These are phyloP conservation scores for Perizoma affinitatum DNA, from an alignment of 2,888 invertebrate species.

Conservation along the genomic window DNA sequence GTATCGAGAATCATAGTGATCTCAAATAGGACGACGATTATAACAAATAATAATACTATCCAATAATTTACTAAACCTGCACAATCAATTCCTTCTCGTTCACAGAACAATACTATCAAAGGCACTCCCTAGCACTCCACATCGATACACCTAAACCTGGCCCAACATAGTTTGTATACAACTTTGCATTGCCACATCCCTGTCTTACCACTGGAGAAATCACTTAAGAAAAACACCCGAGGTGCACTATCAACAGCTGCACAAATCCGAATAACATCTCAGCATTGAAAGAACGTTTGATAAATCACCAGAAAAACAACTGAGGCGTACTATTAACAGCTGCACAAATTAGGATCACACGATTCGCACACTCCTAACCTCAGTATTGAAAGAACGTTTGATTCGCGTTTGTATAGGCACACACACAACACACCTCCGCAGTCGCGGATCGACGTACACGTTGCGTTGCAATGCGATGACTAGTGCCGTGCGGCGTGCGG, in stretches of 20 bases:
- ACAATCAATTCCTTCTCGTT: slow-evolving; percentile 50
- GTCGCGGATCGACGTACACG: slow-evolving; percentile 8
- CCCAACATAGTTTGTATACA: slow-evolving; percentile 41
- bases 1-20: slow-evolving; percentile 46
- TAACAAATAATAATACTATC: slow-evolving; percentile 65
- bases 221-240: slow-evolving; percentile 18
- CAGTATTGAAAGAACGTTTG: too few relatives aligned
- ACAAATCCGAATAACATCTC: slow-evolving; percentile 14
- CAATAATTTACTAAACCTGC: slow-evolving; percentile 53
- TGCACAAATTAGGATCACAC: slow-evolving; percentile 17
- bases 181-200: slow-evolving; percentile 53
- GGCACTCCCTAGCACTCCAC: slow-evolving; percentile 63
- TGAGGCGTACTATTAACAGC: slow-evolving; percentile 13
- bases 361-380: too few relatives aligned
- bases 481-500: slow-evolving; percentile 19
- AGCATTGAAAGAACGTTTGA: slow-evolving; percentile 2
- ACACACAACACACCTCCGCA: not conserved
- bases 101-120: slow-evolving; percentile 50
- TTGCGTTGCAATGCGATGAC: slow-evolving; percentile 20
- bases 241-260: slow-evolving; percentile 14
- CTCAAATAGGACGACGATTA: slow-evolving; percentile 54
- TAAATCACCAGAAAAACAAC: slow-evolving; percentile 20
- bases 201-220: slow-evolving; percentile 37
- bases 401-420: too few relatives aligned
- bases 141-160: slow-evolving; percentile 41